These are phyloP conservation scores for Chrysomallon squamiferum DNA, from an alignment of 1,140 invertebrate species.

Conservation along the genomic window DNA sequence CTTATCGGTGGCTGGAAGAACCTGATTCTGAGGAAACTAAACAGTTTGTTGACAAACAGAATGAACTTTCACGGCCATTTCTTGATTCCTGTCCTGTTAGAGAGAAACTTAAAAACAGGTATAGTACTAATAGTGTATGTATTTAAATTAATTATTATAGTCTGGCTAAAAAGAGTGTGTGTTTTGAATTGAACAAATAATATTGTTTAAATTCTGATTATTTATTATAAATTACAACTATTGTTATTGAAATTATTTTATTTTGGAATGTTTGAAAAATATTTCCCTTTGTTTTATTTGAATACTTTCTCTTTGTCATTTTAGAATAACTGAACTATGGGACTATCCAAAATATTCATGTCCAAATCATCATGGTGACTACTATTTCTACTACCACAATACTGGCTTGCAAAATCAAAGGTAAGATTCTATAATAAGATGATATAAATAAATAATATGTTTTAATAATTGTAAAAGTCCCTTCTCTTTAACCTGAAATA, in stretches of 20 bases:
- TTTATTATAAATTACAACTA: no score
- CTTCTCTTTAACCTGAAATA: no score
- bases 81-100: constrained; percentile 79
- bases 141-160: not conserved
- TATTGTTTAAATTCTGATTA: no score
- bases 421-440: constrained; percentile 66
- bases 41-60: constrained; percentile 90
- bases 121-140: no score
- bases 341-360: constrained; percentile 95
- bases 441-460: no score
- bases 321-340: constrained; percentile 85
- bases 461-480: no score
- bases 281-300: no score
- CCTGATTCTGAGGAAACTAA: constrained; percentile 92
- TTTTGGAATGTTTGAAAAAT: no score
- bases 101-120: constrained; percentile 63
- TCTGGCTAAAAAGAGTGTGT: no score
- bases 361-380: constrained; percentile 80
- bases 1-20: constrained; percentile 97
- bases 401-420: constrained; percentile 96
- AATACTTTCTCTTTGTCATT: no score
- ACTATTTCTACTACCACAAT: constrained; percentile 94
- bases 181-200: no score
- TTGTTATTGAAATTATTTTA: no score
- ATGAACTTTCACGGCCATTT: constrained; percentile 86